Evolutionary conservation across 2,888 invertebrate genomes (phyloP).

Genomic region (Chouioia cunea): DNA sequence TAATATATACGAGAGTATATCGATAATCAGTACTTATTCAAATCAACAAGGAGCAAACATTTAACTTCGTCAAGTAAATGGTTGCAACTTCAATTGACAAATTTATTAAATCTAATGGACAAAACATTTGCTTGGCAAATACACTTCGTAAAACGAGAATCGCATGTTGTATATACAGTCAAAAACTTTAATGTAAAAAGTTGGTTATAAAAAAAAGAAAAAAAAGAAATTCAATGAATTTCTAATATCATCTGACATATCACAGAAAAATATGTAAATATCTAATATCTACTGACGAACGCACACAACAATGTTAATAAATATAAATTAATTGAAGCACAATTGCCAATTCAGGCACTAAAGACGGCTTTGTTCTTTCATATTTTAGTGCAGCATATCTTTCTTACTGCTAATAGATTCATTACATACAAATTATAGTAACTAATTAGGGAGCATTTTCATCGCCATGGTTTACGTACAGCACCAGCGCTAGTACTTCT

Average conservation of each 20-base stretch:
- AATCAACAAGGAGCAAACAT: conserved; percentile 27
- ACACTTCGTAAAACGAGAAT: conserved; percentile 36
- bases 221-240: conserved; percentile 35
- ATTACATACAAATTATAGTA: conserved; percentile 22
- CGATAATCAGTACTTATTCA: conserved; percentile 35
- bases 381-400: conserved; percentile 37
- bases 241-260: conserved; percentile 31
- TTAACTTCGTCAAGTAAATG: conserved; percentile 18
- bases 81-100: conserved; percentile 33
- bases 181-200: conserved; percentile 20
- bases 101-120: conserved; percentile 35
- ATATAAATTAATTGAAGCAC: conserved; percentile 27
- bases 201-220: conserved; percentile 23
- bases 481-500: conserved; percentile 66
- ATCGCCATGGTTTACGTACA: conserved; percentile 66
- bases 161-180: conserved; percentile 27
- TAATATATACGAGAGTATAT: conserved; percentile 10
- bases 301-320: conserved; percentile 18
- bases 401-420: conserved; percentile 7
- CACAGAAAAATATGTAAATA: conserved; percentile 42
- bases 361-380: conserved; percentile 24
- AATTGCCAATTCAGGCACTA: conserved; percentile 42
- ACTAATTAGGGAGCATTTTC: conserved; percentile 41
- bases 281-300: conserved; percentile 7
- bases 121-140: conserved; percentile 29